Conservation (phyloP, 2,888 invertebrate species). For the Syrista parreyssii region DNA sequence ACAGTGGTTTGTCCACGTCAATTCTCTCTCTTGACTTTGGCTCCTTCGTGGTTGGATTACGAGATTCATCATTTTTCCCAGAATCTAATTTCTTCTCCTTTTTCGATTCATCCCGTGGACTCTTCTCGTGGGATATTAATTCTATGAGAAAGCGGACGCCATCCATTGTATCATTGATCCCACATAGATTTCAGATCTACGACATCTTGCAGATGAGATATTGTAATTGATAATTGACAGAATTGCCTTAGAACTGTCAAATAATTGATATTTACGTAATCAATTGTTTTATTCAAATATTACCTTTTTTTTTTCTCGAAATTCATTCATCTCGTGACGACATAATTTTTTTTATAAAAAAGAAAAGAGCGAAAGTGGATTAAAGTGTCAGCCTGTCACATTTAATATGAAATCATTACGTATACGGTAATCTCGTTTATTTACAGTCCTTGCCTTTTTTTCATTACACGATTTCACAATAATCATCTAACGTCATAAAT, state of each 20-base stretch:
- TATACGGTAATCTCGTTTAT: background rate
- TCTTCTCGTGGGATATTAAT: background rate
- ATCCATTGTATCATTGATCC: background rate
- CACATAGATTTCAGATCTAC: background rate
- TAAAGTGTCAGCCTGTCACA: no score
- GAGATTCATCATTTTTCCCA: no score
- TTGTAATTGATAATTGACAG: no score
- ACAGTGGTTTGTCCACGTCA: constrained; percentile 40
- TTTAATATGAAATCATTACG: background rate
- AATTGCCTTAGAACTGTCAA: background rate
- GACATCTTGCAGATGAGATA: background rate
- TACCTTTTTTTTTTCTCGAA: no score
- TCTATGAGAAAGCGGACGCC: background rate
- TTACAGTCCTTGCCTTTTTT: background rate
- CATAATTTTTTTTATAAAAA: no score
- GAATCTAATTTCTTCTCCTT: background rate
- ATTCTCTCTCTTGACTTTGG: constrained; percentile 16
- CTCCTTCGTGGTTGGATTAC: no score
- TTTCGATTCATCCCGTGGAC: background rate
- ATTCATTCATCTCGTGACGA: no score
- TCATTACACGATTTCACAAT: background rate
- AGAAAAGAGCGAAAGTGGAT: background rate
- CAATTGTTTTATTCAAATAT: background rate
- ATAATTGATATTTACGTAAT: background rate
- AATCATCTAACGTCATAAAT: background rate